phyloP scores from a whole-genome alignment of 1,140 invertebrate species.

The Vanessa tameamea region DNA sequence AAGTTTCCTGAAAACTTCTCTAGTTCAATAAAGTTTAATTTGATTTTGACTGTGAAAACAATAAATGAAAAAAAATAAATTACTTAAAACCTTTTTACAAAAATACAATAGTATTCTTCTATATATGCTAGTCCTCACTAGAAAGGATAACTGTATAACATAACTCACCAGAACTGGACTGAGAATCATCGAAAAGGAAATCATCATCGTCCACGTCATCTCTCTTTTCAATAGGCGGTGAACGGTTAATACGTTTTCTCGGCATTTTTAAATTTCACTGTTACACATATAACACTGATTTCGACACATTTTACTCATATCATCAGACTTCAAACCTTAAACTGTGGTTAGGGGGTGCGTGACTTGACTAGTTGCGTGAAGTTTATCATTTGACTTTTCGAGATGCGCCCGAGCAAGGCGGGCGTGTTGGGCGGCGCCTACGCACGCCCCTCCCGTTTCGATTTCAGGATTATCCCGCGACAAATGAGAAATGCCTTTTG shows the following conservation, averaged over 20 bases:
- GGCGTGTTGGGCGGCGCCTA: slow-evolving; percentile 69
- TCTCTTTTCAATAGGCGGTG: slow-evolving; percentile 56
- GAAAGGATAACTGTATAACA: neutral
- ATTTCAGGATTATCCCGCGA: slow-evolving; percentile 54
- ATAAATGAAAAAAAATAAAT: too few species aligned
- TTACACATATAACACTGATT: slow-evolving; percentile 33
- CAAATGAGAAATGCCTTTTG: slow-evolving; percentile 46
- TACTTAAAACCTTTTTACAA: too few species aligned
- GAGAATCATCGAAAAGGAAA: slow-evolving; percentile 72
- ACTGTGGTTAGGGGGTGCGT: slow-evolving; percentile 42
- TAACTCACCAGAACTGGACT: slow-evolving; percentile 65
- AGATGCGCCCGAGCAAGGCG: slow-evolving; percentile 64
- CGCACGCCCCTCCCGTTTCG: slow-evolving; percentile 57
- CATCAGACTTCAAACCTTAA: slow-evolving; percentile 7
- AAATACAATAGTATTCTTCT: too few species aligned
- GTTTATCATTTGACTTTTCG: slow-evolving; percentile 50
- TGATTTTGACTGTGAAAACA: neutral
- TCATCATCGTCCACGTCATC: slow-evolving; percentile 69
- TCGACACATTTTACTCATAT: neutral
- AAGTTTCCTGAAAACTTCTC: neutral
- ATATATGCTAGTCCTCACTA: too few species aligned
- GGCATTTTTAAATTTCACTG: slow-evolving; percentile 57
- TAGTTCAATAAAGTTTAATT: neutral
- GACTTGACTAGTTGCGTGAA: slow-evolving; percentile 46
- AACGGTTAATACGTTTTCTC: slow-evolving; percentile 63